phyloP scores from a whole-genome alignment of 2,113 vertebrate genomes.

The Triplophysa siluroides region DNA sequence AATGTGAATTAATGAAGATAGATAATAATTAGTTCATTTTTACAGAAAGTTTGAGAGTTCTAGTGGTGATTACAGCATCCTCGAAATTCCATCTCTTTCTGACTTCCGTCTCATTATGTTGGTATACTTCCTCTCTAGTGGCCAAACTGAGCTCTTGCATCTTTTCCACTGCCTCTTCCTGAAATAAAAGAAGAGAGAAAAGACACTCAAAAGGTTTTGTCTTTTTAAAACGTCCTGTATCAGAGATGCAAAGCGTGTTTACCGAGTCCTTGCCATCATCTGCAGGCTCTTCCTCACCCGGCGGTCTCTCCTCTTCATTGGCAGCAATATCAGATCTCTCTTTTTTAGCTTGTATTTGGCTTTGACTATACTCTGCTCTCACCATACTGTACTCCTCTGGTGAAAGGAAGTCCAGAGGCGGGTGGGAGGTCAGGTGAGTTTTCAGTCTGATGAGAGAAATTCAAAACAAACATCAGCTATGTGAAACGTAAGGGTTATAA shows the following conservation, averaged over 20 bases:
- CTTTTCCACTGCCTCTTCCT: slow-evolving; percentile 78
- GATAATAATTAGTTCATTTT: background rate
- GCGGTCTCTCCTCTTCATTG: slow-evolving; percentile 72
- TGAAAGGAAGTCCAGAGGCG: slow-evolving; percentile 72
- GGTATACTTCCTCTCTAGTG: slow-evolving; percentile 73
- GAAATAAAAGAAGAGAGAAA: background rate
- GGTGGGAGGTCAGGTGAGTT: slow-evolving; percentile 69
- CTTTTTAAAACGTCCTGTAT: background rate
- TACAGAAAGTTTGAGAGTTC: background rate
- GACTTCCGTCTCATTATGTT: slow-evolving; percentile 80
- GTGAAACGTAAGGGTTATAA: background rate
- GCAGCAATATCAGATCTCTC: slow-evolving; percentile 70
- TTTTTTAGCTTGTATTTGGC: slow-evolving; percentile 61
- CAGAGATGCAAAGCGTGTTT: background rate
- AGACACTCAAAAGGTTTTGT: background rate
- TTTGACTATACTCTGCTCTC: slow-evolving; percentile 68
- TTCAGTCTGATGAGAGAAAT: slow-evolving; percentile 73
- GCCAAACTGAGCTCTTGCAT: slow-evolving; percentile 75
- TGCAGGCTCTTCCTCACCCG: slow-evolving; percentile 75
- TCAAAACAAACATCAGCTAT: slow-evolving; percentile 17
- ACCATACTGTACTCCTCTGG: slow-evolving; percentile 77
- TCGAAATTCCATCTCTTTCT: slow-evolving; percentile 83
- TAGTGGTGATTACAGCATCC: slow-evolving; percentile 72
- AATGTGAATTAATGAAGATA: background rate
- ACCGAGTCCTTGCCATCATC: slow-evolving; percentile 66